phyloP scores from a whole-genome alignment of 2,113 vertebrate genomes.

The Clarias gariepinus region DNA sequence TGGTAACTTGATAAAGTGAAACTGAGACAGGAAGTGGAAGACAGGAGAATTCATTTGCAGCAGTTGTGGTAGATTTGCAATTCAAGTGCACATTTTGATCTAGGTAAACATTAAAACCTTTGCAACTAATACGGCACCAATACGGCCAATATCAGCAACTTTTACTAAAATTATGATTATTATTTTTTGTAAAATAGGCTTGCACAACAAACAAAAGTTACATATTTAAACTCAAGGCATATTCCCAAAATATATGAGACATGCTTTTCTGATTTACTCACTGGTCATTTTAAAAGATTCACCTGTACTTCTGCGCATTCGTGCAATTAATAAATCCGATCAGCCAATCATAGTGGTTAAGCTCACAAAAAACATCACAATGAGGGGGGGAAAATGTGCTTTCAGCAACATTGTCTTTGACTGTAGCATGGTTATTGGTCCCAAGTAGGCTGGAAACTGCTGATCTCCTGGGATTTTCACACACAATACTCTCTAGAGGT shows the following conservation, averaged over 20 bases:
- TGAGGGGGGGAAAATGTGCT: background rate
- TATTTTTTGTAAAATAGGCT: background rate
- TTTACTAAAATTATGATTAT: background rate
- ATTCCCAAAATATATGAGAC: background rate
- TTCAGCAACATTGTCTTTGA: background rate
- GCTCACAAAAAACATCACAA: background rate
- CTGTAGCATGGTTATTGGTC: background rate
- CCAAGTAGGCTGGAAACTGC: background rate
- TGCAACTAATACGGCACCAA: background rate
- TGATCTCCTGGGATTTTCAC: background rate
- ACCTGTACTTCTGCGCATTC: background rate
- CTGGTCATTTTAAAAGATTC: background rate
- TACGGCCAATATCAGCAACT: background rate
- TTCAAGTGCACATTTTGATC: background rate
- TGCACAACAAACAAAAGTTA: background rate
- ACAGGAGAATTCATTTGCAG: background rate
- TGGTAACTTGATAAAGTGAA: background rate
- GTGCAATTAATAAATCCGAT: background rate
- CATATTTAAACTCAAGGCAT: background rate
- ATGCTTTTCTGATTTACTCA: background rate
- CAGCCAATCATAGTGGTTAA: background rate
- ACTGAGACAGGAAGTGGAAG: background rate
- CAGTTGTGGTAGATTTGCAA: background rate
- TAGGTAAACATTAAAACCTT: background rate
- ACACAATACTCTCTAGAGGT: background rate